Conservation (phyloP, 2,113 vertebrate genomes). For the Enhydra lutris region DNA sequence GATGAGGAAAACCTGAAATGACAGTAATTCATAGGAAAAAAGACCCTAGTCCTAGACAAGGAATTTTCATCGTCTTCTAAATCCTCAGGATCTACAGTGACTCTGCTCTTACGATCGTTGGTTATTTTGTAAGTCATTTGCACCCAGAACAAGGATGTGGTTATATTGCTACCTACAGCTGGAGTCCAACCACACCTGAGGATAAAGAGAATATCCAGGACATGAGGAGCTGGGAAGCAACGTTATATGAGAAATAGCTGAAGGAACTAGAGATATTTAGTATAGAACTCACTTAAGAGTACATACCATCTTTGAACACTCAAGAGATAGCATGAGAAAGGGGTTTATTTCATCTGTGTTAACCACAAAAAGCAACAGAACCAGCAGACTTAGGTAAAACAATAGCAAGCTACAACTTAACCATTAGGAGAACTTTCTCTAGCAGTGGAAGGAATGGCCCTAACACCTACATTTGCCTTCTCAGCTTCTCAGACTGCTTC, state of each 20-base stretch:
- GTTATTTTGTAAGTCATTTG: not conserved
- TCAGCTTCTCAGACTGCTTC: constrained; percentile 71
- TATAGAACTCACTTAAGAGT: not conserved
- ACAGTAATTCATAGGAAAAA: not conserved
- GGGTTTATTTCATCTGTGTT: constrained; percentile 26
- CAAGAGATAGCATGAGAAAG: not conserved
- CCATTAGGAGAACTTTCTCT: not conserved
- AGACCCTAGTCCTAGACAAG: not conserved
- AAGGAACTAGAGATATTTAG: not conserved
- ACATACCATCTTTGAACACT: not conserved
- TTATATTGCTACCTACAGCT: not conserved
- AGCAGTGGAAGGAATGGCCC: not conserved
- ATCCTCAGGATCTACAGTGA: not conserved
- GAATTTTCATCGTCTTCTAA: not conserved
- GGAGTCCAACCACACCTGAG: not conserved
- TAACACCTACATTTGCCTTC: constrained; percentile 89
- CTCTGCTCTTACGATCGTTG: not conserved
- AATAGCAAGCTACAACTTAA: not conserved
- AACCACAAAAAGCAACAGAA: constrained; percentile 15
- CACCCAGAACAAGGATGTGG: not conserved
- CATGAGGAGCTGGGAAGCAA: not conserved
- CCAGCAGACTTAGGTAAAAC: not conserved
- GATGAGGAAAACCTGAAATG: not conserved
- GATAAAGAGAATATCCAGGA: not conserved
- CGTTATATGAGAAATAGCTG: not conserved